These are phyloP conservation scores for Pseudomugil gertrudae DNA, from an alignment of 2,797 vertebrate species.

Conservation along the genomic window DNA sequence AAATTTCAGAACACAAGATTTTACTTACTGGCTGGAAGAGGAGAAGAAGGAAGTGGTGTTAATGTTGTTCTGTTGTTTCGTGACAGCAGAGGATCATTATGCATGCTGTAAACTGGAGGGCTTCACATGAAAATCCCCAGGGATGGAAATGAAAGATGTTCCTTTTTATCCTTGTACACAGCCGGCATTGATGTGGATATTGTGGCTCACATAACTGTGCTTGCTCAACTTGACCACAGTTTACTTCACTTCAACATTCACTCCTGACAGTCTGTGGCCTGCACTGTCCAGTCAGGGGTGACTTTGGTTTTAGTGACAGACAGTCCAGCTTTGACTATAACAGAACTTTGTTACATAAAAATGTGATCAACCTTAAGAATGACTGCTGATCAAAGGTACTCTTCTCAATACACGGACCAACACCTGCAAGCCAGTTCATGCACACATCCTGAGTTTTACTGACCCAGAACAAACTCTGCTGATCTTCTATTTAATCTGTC, in stretches of 20 bases:
- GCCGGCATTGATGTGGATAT: slow-evolving; percentile 55
- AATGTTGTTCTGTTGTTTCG: slow-evolving; percentile 48
- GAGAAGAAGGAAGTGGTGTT: slow-evolving; percentile 21
- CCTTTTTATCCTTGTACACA: slow-evolving; percentile 42
- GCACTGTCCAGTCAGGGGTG: slow-evolving; percentile 35
- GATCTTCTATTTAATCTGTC: background rate
- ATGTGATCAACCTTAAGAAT: background rate
- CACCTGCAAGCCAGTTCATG: background rate
- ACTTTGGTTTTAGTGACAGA: slow-evolving; percentile 13
- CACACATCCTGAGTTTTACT: background rate
- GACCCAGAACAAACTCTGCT: background rate
- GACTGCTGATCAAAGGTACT: slow-evolving; percentile 10
- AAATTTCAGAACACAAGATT: slow-evolving; percentile 69
- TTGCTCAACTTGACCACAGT: slow-evolving; percentile 52
- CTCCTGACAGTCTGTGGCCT: slow-evolving; percentile 59
- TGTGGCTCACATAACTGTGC: slow-evolving; percentile 38
- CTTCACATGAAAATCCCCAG: slow-evolving; percentile 67
- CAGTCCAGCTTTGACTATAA: slow-evolving; percentile 29
- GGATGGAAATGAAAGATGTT: slow-evolving; percentile 58
- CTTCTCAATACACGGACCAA: background rate
- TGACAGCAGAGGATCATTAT: slow-evolving; percentile 53
- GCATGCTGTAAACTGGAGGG: slow-evolving; percentile 54
- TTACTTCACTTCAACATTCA: slow-evolving; percentile 57
- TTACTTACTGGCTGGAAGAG: slow-evolving; percentile 35
- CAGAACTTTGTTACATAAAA: slow-evolving; percentile 3